phyloP scores from a whole-genome alignment of 2,113 vertebrate species.

The Cnemophilus loriae region DNA sequence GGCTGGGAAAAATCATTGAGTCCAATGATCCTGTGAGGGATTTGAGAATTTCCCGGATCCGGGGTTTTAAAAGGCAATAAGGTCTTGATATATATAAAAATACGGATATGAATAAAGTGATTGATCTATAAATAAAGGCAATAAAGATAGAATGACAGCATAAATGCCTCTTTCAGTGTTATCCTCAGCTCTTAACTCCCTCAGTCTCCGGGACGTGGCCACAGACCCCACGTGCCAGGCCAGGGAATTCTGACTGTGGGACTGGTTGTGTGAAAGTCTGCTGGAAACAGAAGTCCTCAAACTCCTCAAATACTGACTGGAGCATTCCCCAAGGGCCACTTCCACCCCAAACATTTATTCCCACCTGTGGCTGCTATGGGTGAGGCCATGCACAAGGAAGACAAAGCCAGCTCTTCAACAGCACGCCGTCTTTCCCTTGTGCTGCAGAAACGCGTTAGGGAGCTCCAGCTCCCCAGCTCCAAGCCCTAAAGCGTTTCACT shows the following conservation, averaged over 20 bases:
- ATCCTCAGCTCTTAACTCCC: neutral
- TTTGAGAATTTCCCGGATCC: neutral
- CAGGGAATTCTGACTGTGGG: neutral
- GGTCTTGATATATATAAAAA: neutral
- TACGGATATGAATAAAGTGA: neutral
- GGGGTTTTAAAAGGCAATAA: neutral
- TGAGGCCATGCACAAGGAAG: neutral
- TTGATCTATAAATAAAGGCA: neutral
- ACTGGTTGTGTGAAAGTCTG: accelerated
- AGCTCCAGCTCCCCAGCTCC: neutral
- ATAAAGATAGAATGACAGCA: neutral
- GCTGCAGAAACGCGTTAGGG: neutral
- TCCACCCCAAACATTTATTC: neutral
- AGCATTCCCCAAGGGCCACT: neutral
- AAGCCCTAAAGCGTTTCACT: neutral
- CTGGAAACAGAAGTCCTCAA: neutral
- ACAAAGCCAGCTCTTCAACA: neutral
- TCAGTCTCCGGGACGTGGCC: neutral
- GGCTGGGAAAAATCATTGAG: neutral
- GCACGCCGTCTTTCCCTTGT: neutral
- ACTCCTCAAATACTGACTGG: neutral
- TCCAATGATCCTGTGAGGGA: neutral
- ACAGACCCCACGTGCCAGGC: neutral
- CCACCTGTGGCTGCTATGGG: neutral
- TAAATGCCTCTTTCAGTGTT: neutral